phyloP scores from a whole-genome alignment of 2,113 vertebrate species.

The Neodontobutis hainanensis region DNA sequence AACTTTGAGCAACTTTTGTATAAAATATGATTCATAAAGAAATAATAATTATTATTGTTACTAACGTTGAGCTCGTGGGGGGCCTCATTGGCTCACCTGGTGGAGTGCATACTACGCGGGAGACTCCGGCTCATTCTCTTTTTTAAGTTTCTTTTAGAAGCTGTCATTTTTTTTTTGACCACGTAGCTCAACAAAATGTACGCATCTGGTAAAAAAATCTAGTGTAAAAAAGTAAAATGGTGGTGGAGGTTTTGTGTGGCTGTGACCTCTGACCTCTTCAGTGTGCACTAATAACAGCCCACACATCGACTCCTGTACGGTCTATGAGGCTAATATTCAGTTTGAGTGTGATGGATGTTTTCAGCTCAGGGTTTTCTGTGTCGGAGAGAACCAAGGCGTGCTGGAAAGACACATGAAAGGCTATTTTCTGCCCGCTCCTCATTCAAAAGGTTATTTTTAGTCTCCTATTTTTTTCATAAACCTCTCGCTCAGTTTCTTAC shows the following conservation, averaged over 20 bases:
- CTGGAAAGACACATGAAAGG: constrained; percentile 50
- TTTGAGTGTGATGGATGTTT: neutral
- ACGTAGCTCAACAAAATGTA: neutral
- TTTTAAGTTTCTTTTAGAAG: neutral
- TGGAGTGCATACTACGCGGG: too few relatives aligned
- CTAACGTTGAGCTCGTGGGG: too few relatives aligned
- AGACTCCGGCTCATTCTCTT: too few relatives aligned
- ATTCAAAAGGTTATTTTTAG: constrained; percentile 63
- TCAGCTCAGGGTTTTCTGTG: neutral
- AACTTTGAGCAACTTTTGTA: too few relatives aligned
- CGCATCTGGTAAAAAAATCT: neutral
- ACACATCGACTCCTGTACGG: neutral
- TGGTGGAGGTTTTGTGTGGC: neutral
- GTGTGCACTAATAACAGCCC: neutral
- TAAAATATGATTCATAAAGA: too few relatives aligned
- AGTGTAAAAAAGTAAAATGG: neutral
- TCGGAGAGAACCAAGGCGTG: neutral
- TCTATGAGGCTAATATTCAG: neutral
- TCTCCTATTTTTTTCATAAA: constrained; percentile 36
- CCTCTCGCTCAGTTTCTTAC: constrained; percentile 39
- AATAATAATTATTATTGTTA: too few relatives aligned
- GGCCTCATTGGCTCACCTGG: too few relatives aligned
- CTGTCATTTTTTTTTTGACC: neutral
- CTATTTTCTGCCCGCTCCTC: constrained; percentile 49
- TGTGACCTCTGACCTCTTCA: neutral